Base-by-base conservation (phyloP, 1,140 invertebrate genomes). In the Olivierus martensii region DNA sequence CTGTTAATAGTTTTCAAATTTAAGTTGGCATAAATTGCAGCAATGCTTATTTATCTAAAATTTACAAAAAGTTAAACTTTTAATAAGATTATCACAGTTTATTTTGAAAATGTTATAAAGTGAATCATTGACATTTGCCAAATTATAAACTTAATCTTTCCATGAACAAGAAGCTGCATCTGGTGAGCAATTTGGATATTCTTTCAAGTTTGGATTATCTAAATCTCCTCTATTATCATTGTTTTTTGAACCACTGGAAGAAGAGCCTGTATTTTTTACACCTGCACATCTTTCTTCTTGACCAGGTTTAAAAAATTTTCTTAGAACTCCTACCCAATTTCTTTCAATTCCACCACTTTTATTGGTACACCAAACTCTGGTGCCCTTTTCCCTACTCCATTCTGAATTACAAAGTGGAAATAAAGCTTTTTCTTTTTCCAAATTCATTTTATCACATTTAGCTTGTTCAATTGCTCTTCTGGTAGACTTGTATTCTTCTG, bases 371-470 rank as follows among this genome's bases (percentile, higher is more conserved):
- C 91, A 97, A 12, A 97, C 80, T 65, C 76, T 73, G 36, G 79
- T 82, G 12, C 87, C 87, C 43, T 64, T 74, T 15, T 80, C 76
- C 58, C 76, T 71, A 63, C 73, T 80, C 85, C 87, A 97, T 69
- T 93, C 85, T 38, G 87, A 76, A 69, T 98, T 97, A 67, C 93
- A 98, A 11, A 86, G 83, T 15, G 93, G 94, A 72, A 83, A 96
- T 55, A 76, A 73, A 36, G 69, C 55, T 56, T 69, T 71, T 55
- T 83, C 77, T 59, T 81, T 67, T 10, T 65, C 52, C 57, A 81
- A 74, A 22, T 72, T 62, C 36, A 73, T 65, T 66, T 84, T 79
- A 17, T 74, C 71, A 45, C 68, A 54, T 60, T 77, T 68, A 3
- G 80, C 84, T 51, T 76, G 59, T 54, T 75, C 65, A 19, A 88